Evolutionary conservation across 2,888 invertebrate species (phyloP).

Genomic region (Apoderus coryli): DNA sequence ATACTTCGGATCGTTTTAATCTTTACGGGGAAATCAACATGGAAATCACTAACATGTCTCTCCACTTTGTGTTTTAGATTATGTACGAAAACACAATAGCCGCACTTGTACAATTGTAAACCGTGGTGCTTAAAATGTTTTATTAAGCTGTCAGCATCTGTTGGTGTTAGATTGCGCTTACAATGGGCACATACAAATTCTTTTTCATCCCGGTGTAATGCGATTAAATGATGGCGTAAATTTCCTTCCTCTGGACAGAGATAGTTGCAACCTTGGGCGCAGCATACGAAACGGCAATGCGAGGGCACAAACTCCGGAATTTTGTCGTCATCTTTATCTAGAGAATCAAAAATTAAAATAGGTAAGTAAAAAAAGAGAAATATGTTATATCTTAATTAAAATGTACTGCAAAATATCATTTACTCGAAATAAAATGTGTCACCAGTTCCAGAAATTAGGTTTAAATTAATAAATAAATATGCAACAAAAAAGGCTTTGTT

Average conservation of each 20-base stretch:
- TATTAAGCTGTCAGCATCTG: conserved; percentile 32
- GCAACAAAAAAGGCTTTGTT: neutral
- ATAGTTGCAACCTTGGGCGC: conserved; percentile 53
- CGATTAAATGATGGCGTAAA: conserved; percentile 56
- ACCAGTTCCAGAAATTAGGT: no score
- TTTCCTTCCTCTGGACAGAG: conserved; percentile 56
- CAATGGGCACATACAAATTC: conserved; percentile 53
- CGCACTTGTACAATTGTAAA: conserved; percentile 54
- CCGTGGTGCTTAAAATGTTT: conserved; percentile 67
- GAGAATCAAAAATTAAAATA: no score
- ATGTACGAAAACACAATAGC: conserved; percentile 51
- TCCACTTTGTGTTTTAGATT: conserved; percentile 47
- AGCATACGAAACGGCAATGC: conserved; percentile 48
- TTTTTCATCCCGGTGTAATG: conserved; percentile 47
- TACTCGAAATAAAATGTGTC: no score
- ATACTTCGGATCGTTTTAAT: conserved; percentile 23
- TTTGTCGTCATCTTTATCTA: conserved; percentile 17
- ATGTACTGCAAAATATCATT: no score
- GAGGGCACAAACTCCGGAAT: conserved; percentile 22
- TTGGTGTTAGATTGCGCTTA: conserved; percentile 37
- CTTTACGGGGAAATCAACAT: conserved; percentile 36
- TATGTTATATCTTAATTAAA: no score
- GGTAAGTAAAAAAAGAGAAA: no score
- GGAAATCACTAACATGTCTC: conserved; percentile 48
- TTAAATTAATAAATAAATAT: conserved; percentile 5